Evolutionary conservation across 1,140 invertebrate species (phyloP), one percentile per base, ranked within the genome.

Genomic region (Penaeus vannamei): DNA sequence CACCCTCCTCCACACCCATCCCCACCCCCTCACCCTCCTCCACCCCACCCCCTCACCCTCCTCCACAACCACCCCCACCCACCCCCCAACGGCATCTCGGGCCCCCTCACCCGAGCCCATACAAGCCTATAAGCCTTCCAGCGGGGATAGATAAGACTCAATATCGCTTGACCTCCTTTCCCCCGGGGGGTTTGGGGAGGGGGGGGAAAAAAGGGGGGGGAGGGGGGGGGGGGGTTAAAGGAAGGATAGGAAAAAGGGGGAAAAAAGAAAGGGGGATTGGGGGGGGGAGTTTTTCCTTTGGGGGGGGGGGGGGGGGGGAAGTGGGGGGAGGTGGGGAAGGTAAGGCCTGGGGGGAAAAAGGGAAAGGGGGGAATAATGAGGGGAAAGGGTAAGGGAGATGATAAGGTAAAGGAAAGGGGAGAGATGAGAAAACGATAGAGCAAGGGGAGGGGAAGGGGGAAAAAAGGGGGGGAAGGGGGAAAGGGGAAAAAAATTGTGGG

Each of bases 191-290:
- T 2, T 7, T 4, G 36, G 36, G 46, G 32, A 22, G 84, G 84
- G 26, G 59, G 84, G 32, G 62, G 46, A 23, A 62, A 59, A 26
- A 66, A 66, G 23, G 60, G 60, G 26, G 60, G 66, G 36, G 59
- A 76, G 10, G 36, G 32, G 22, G 84, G 42, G 66, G 64, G 72
- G 32, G 36, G 84, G 4, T 53, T 36, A 23, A 76, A 64, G 36
- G 84, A 86, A 85, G 85, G 64, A 17, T 62, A 53, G 20, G 85
- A 36, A 14, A 5, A 14, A 86, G 69, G 66, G 20, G 85, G 69
- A 77, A 64, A 76, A 72, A 69, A 7, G 7, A 7, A 3, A 7
- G 7, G 64, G 7, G 7, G 7, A 17, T 19, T n/a, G 64, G 64
- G 7, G 7, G 64, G 64, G 64, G 7, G 64, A 7, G 62, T n/a